These are phyloP conservation scores for Pelodiscus sinensis DNA, from an alignment of 2,113 vertebrate genomes.

Conservation along the genomic window DNA sequence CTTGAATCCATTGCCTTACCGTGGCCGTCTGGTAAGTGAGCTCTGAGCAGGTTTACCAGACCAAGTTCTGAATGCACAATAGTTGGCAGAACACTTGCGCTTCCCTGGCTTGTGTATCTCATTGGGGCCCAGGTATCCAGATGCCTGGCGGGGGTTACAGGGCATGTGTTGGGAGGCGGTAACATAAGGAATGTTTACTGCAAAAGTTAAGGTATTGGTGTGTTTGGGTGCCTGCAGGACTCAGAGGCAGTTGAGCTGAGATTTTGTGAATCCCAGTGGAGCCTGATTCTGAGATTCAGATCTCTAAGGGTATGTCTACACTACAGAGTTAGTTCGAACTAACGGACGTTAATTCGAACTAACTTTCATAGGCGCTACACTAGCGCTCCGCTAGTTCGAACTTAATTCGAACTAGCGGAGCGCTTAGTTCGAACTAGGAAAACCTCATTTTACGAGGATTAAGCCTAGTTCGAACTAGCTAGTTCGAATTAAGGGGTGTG, in stretches of 20 bases:
- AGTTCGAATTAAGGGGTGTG: too few species aligned
- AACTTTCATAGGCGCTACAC: too few species aligned
- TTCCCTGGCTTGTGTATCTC: background rate
- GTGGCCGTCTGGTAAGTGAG: too few species aligned
- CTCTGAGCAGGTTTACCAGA: background rate
- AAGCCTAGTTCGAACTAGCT: too few species aligned
- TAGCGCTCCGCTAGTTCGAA: too few species aligned
- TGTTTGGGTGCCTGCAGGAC: background rate
- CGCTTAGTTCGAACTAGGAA: too few species aligned
- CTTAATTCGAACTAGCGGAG: too few species aligned
- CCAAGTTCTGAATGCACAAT: background rate
- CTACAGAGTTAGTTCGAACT: too few species aligned
- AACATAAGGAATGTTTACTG: background rate
- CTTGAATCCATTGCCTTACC: background rate
- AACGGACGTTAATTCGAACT: too few species aligned
- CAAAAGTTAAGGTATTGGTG: background rate
- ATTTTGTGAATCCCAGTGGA: background rate
- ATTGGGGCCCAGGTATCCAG: background rate
- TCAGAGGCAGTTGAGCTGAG: background rate
- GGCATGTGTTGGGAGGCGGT: background rate
- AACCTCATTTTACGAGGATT: too few species aligned
- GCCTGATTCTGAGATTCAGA: background rate
- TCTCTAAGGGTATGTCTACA: too few species aligned
- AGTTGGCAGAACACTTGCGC: background rate
- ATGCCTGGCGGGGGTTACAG: background rate